These are phyloP conservation scores for Xenopus tropicalis DNA, from an alignment of 2,113 vertebrate species.

Conservation along the genomic window UCB_Xtro_10.0 CM004444.2:166021501-166022000, in stretches of 20 bases:
- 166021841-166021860: conserved; percentile 40
- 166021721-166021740: conserved; percentile 73
- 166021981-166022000: neutral
- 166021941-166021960: neutral
- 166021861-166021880: conserved; percentile 52
- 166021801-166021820: conserved; percentile 65
- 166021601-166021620: conserved; percentile 79
- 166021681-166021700: conserved; percentile 80
- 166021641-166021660: conserved; percentile 80
- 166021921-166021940: neutral
- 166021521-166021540: too few species aligned
- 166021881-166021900: neutral
- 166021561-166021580: conserved; percentile 9
- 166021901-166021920: neutral
- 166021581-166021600: conserved; percentile 68
- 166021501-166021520: too few species aligned
- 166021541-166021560: too few species aligned
- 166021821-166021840: conserved; percentile 30
- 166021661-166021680: conserved; percentile 77
- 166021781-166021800: conserved; percentile 78
- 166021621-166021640: conserved; percentile 83
- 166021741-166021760: conserved; percentile 74
- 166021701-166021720: conserved; percentile 62
- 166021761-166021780: conserved; percentile 78
- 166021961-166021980: neutral